phyloP scores from a whole-genome alignment of 92 coral and sea anemone genomes.

The Meandrina meandrites region DNA sequence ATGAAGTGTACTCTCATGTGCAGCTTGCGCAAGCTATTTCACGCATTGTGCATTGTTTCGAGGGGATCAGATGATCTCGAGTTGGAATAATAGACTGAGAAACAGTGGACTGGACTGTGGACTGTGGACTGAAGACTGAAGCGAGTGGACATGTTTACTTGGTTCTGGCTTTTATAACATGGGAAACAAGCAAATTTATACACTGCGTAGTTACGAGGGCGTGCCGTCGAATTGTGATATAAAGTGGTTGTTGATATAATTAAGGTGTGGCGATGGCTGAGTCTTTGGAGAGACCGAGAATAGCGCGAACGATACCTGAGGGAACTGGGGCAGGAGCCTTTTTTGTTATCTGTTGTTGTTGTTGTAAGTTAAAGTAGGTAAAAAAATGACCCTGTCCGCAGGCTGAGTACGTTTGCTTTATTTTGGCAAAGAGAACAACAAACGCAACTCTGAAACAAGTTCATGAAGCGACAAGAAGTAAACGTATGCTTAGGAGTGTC shows the following conservation, averaged over 20 bases:
- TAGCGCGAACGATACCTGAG: no score
- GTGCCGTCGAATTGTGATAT: no score
- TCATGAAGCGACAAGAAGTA: no score
- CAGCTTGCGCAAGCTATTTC: not conserved
- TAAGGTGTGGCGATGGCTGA: no score
- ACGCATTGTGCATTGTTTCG: not conserved
- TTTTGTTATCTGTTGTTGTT: no score
- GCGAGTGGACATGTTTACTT: not conserved
- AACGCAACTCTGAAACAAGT: not conserved
- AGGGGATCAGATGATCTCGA: not conserved
- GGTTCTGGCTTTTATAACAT: not conserved
- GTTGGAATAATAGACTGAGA: not conserved
- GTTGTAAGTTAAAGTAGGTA: not conserved
- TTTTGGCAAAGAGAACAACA: not conserved
- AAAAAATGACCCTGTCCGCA: not conserved
- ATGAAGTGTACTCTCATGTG: not conserved
- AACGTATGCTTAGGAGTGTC: not conserved
- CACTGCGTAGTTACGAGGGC: no score
- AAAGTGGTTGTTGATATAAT: no score
- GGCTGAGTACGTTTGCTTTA: not conserved
- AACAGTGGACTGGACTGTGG: constrained; percentile 7
- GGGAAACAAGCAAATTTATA: not conserved
- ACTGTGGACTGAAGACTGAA: not conserved
- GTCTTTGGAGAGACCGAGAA: no score
- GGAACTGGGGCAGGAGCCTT: no score